Conservation (phyloP, 2,797 vertebrate genomes). For the Sebastes alutus region DNA sequence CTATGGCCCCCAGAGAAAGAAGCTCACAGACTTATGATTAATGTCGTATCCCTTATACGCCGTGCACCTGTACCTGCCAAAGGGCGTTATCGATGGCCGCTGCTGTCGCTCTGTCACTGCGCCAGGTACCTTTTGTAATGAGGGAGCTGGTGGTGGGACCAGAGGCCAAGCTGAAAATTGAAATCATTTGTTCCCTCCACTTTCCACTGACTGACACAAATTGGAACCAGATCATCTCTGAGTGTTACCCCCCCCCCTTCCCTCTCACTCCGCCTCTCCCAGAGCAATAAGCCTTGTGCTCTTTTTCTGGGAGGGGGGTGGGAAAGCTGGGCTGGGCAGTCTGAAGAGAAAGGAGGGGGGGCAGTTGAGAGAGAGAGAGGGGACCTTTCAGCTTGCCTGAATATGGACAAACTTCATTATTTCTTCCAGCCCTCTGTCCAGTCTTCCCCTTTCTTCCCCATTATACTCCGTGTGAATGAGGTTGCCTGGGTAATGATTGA, state of each 20-base stretch:
- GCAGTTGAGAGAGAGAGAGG: constrained; percentile 71
- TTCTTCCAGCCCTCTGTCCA: constrained; percentile 84
- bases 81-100: constrained; percentile 40
- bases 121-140: constrained; percentile 65
- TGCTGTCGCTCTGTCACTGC: constrained; percentile 26
- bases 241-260: constrained; percentile 34
- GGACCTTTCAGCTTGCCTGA: constrained; percentile 85
- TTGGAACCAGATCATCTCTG: constrained; percentile 79
- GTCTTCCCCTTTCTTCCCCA: constrained; percentile 85
- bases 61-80: constrained; percentile 1
- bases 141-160: constrained; percentile 44
- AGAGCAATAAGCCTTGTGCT: constrained; percentile 73
- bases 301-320: constrained; percentile 57
- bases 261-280: constrained; percentile 45
- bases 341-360: constrained; percentile 68
- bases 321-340: constrained; percentile 73
- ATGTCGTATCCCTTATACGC: constrained; percentile 35
- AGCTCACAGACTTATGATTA: constrained; percentile 55
- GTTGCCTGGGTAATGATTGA: constrained; percentile 86
- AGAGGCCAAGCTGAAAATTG: constrained; percentile 57
- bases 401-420: constrained; percentile 91
- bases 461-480: constrained; percentile 87
- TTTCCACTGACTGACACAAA: constrained; percentile 79
- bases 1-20: not conserved
- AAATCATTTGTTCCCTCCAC: constrained; percentile 70